A percentile compares a stretch with the other conserved stretches of the same genome.
phyloP scores from a whole-genome alignment of 2,113 vertebrate species.

The Delphinapterus leucas region DNA sequence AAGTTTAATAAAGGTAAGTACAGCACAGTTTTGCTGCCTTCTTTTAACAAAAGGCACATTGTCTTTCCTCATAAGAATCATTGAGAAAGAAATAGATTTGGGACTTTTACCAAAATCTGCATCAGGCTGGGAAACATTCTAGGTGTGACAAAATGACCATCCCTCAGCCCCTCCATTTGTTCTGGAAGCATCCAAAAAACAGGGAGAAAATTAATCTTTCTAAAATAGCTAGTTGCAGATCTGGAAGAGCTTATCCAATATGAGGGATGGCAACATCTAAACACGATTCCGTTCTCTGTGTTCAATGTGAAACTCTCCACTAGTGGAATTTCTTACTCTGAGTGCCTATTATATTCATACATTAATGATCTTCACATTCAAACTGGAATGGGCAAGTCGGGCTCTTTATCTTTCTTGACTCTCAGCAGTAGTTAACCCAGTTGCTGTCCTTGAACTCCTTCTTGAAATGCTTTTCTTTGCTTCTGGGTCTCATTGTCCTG shows the following conservation, averaged over 20 bases:
- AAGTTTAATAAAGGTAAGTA: slow-evolving; percentile 19
- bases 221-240: background rate
- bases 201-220: background rate
- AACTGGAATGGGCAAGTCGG: background rate
- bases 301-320: background rate
- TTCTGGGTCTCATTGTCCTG: background rate
- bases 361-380: background rate
- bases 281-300: background rate
- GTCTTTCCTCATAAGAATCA: background rate
- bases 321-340: background rate
- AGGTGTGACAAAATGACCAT: background rate
- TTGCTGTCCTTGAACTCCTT: background rate
- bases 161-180: background rate
- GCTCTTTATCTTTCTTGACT: background rate
- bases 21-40: background rate
- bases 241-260: background rate
- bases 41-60: background rate
- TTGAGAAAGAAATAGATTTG: background rate
- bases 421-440: background rate
- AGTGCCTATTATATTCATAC: background rate
- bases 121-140: background rate
- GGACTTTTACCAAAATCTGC: background rate
- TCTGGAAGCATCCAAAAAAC: background rate
- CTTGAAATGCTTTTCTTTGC: background rate
- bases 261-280: background rate